phyloP scores from a whole-genome alignment of 64 coral and sea anemone genomes.

The Stichodactyla helianthus region DNA sequence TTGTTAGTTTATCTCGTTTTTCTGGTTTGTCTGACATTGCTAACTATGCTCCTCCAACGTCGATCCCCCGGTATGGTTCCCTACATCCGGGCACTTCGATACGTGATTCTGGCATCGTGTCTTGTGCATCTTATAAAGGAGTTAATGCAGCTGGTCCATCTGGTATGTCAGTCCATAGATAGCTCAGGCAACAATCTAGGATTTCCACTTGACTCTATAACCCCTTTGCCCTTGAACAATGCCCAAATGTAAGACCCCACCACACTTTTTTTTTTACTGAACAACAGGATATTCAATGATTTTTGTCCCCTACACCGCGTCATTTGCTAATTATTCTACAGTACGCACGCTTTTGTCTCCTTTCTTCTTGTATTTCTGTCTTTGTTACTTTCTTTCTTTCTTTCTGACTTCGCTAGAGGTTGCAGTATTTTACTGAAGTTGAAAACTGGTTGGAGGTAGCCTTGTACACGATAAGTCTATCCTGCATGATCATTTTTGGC shows the following conservation, averaged over 20 bases:
- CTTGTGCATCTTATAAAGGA: constrained; percentile 29
- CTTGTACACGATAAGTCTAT: constrained; percentile 15
- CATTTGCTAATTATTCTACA: too few species aligned
- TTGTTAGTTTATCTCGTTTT: constrained; percentile 26
- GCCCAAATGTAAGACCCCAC: too few species aligned
- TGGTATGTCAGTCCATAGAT: constrained; percentile 1
- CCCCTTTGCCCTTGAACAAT: too few species aligned
- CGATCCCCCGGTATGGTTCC: not conserved
- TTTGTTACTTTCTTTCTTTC: not conserved
- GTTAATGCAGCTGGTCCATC: constrained; percentile 18
- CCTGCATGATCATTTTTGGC: not conserved
- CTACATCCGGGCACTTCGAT: not conserved
- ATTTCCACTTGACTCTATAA: too few species aligned
- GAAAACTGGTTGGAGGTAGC: constrained; percentile 41
- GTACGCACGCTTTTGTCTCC: too few species aligned
- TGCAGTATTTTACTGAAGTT: constrained; percentile 25
- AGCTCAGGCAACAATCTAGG: not conserved
- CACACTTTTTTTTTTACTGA: too few species aligned
- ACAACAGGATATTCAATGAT: too few species aligned
- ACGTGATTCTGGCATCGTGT: not conserved
- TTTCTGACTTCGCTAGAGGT: not conserved
- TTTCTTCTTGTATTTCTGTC: too few species aligned
- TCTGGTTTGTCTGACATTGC: constrained; percentile 5
- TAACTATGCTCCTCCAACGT: not conserved
- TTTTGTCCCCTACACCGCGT: too few species aligned